Base-by-base conservation (phyloP, 2,888 invertebrate species). In the Pollenia angustigena region DNA sequence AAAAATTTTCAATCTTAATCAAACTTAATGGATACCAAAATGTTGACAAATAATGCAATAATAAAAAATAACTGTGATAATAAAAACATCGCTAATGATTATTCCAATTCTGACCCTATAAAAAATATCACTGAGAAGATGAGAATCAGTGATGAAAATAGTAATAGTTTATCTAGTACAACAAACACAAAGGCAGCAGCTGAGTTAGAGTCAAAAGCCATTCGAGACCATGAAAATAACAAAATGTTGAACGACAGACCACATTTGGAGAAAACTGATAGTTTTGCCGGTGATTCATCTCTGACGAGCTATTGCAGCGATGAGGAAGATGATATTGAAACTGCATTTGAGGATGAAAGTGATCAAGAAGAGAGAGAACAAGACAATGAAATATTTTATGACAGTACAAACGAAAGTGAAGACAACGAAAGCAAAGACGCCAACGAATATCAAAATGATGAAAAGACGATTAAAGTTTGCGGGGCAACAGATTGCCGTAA, bases 401-500 rank as follows among this genome's bases (percentile, higher is more conserved):
- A 85, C n/a, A 85, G 79, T 80, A 80, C 84, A 74, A 80, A 80
- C 46, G 11, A 44, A 50, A 52, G 32, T 54, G 72, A 78, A 52
- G 60, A 78, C 40, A 16, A 3, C 3, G 48, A 68, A 50, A 12
- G 40, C 12, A 52, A 60, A 48, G 40, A 23, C 1, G 12, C 8
- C 11, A 60, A 50, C 23, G 16, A 62, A 71, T 18, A 69, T 9
- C 66, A 6, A 69, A 50, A 56, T 40, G 23, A 42, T 10, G 16
- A 46, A 18, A 16, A 56, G 58, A 8, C 14, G 14, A 46, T 44
- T 12, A 14, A 44, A 8, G 16, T n/a, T 46, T 32, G 8, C 16
- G 32, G 16, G 14, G 68, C 64, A 32, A 66, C 79, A 1, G 84
- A 89, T 64, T 88, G 85, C 78, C 88, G 86, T 81, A 84, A 79